Percentiles rank a stretch among this genome's conserved stretches.
Evolutionary conservation across 2,113 vertebrate genomes (phyloP).

Genomic region (Paratilapia polleni): DNA sequence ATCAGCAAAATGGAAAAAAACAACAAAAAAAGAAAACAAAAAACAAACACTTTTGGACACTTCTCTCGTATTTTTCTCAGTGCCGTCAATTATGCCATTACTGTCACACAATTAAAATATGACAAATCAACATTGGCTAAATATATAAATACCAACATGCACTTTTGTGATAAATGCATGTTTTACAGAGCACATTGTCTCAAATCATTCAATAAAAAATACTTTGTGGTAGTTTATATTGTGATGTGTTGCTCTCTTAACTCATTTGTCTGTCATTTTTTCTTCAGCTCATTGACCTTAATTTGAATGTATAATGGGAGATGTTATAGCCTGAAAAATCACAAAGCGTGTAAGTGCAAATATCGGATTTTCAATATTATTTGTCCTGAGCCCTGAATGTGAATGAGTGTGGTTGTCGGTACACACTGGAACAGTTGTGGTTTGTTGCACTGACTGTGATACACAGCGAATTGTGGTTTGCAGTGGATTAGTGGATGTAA

Average conservation of each 20-base stretch:
- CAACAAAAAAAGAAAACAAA: no score
- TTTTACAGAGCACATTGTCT: neutral
- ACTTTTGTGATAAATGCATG: neutral
- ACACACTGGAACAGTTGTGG: neutral
- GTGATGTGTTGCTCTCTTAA: no score
- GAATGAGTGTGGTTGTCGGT: neutral
- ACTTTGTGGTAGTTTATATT: neutral
- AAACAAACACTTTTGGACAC: no score
- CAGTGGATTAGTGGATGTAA: conserved; percentile 61
- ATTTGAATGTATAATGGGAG: neutral
- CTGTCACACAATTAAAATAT: neutral
- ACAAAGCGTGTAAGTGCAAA: neutral
- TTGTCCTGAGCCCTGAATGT: neutral
- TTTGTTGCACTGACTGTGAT: neutral
- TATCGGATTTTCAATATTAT: neutral
- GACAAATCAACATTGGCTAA: neutral
- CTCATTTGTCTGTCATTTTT: no score
- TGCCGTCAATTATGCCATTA: no score
- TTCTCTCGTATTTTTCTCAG: no score
- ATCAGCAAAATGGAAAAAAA: no score
- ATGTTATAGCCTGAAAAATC: neutral
- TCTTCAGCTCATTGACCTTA: neutral
- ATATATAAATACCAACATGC: neutral
- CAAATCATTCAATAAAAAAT: neutral
- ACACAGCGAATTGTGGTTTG: neutral